Base-by-base conservation (phyloP, 1,140 invertebrate species). In the Macrosteles quadrilineatus region DNA sequence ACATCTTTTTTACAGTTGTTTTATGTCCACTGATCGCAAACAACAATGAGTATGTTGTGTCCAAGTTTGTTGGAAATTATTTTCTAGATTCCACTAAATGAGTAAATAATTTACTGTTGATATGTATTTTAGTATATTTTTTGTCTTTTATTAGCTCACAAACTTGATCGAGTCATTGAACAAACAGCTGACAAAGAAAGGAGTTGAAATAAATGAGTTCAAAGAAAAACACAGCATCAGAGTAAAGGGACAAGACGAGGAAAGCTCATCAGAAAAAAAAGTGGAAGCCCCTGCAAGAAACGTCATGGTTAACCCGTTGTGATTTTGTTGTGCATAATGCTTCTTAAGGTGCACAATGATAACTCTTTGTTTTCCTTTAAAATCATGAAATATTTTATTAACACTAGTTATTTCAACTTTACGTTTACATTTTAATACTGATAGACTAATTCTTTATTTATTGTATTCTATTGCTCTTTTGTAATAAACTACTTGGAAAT, bases 121-220 rank as follows among this genome's bases (percentile, higher is more conserved):
- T 36, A 36, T 36, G 14, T 36, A 36, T 36, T 36, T 36, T 36
- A 36, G 4, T 36, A 36, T 59, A 31, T 2, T 66, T 14, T 74
- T 31, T 71, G 66, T 76, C 73, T 73, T 70, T 79, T 81, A 83
- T 21, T 78, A 91, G 86, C 82, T 98, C 71, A 85, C 85, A 2
- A 89, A 91, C 80, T 84, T 94, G 1, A 88, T 96, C 64, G 87
- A 91, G 77, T 85, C 85, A 64, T 83, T 97, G 14, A 91, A 90
- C 62, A 89, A 91, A 59, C 91, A 97, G 79, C 81, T 98, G 14
- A 84, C 88, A 36, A 88, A 89, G 73, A 98, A 98, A 82, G 96
- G 95, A 3, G 81, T 87, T 62, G 95, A 98, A 82, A 91, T 98
- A 36, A 96, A 97, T 79, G 91, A 96, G 73, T 98, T 93, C 80